Evolutionary conservation across 2,888 invertebrate species (phyloP).

Genomic region (Brassicogethes aeneus): DNA sequence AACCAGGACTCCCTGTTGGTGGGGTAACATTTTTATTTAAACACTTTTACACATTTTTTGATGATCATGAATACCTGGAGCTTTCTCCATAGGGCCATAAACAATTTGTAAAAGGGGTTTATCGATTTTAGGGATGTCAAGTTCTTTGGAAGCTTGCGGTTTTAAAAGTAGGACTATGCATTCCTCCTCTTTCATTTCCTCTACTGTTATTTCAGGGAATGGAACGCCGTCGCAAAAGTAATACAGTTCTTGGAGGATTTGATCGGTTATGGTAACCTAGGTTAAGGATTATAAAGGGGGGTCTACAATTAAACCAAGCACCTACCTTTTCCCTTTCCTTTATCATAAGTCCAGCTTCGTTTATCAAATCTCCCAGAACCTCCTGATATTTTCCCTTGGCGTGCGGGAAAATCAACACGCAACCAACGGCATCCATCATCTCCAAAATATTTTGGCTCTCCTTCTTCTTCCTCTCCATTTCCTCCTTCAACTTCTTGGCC

Average conservation of each 20-base stretch:
- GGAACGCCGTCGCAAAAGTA: constrained; percentile 24
- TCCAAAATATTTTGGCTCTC: constrained; percentile 45
- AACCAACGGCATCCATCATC: constrained; percentile 45
- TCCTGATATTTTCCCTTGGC: constrained; percentile 26
- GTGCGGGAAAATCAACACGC: constrained; percentile 44
- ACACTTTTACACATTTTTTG: constrained; percentile 4
- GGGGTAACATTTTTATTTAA: neutral
- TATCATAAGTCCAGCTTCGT: constrained; percentile 25
- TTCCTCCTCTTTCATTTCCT: constrained; percentile 15
- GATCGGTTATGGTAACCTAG: constrained; percentile 23
- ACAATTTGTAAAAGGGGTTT: constrained; percentile 22
- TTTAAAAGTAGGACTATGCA: constrained; percentile 18
- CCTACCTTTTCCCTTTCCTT: constrained; percentile 28
- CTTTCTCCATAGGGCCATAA: constrained; percentile 26
- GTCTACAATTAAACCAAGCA: too few species aligned
- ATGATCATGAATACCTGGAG: constrained; percentile 27
- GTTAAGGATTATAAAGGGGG: neutral
- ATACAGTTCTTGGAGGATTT: constrained; percentile 30
- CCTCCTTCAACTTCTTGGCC: constrained; percentile 42
- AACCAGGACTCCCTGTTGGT: constrained; percentile 15
- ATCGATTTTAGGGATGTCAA: constrained; percentile 20
- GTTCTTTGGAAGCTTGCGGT: constrained; percentile 14
- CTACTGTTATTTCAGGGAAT: constrained; percentile 17
- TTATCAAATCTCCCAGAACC: constrained; percentile 23
- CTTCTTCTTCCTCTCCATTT: constrained; percentile 43